These are phyloP conservation scores for Notechis scutatus DNA, from an alignment of 2,113 vertebrate genomes.

Conservation along the genomic window DNA sequence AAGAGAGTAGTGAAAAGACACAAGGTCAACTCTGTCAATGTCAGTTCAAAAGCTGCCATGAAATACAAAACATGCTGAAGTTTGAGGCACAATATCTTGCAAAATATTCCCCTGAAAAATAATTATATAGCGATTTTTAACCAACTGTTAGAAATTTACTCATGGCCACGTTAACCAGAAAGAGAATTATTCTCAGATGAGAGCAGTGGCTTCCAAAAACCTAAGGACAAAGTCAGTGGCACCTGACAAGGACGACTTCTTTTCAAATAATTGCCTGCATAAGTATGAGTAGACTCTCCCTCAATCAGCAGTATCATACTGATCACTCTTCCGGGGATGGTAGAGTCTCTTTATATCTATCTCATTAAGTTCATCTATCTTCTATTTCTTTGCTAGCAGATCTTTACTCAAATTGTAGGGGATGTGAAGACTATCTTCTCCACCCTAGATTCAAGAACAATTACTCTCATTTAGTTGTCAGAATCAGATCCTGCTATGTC, in stretches of 20 bases:
- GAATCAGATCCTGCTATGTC: not conserved
- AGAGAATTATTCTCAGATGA: slow-evolving; percentile 15
- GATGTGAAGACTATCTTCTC: not conserved
- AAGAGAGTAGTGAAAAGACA: slow-evolving; percentile 28
- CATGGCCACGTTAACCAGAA: slow-evolving; percentile 45
- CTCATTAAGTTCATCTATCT: not conserved
- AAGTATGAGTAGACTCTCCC: slow-evolving; percentile 9
- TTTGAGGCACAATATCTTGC: slow-evolving; percentile 56
- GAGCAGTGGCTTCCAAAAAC: not conserved
- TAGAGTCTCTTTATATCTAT: not conserved
- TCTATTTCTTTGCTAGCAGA: not conserved
- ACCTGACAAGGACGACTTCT: slow-evolving; percentile 32
- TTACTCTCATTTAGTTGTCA: not conserved
- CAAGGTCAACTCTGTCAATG: slow-evolving; percentile 11
- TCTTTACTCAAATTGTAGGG: not conserved
- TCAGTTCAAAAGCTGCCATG: slow-evolving; percentile 43
- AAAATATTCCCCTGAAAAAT: slow-evolving; percentile 61
- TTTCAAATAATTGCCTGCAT: not conserved
- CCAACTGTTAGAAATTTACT: slow-evolving; percentile 41
- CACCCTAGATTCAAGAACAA: not conserved
- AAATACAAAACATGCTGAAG: slow-evolving; percentile 54
- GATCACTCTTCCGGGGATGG: not conserved
- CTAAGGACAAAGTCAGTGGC: slow-evolving; percentile 26
- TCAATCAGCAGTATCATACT: slow-evolving; percentile 5
- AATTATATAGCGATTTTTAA: slow-evolving; percentile 49